Evolutionary conservation across 2,113 vertebrate genomes (phyloP).

Genomic region (Daubentonia madagascariensis): DNA sequence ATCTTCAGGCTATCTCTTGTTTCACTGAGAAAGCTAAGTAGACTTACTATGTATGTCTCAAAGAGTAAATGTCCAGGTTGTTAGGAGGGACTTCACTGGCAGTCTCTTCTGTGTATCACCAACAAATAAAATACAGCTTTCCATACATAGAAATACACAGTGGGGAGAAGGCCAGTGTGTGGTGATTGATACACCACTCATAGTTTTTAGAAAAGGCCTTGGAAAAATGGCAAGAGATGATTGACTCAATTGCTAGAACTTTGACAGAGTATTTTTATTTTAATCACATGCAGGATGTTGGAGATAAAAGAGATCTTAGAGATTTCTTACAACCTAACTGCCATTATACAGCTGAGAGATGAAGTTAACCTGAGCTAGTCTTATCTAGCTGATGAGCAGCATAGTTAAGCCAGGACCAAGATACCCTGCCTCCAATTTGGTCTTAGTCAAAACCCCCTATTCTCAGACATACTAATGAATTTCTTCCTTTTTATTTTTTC

Average conservation of each 20-base stretch:
- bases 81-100: background rate
- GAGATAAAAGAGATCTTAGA: background rate
- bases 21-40: background rate
- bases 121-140: background rate
- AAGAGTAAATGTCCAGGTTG: background rate
- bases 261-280: background rate
- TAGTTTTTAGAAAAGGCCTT: background rate
- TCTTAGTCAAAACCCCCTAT: background rate
- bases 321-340: background rate
- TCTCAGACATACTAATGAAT: background rate
- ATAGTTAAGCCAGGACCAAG: background rate
- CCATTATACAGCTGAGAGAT: background rate
- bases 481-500: background rate
- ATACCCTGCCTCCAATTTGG: background rate
- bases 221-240: background rate
- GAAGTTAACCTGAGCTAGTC: background rate
- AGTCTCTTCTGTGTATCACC: background rate
- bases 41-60: background rate
- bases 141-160: background rate
- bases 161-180: background rate
- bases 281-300: background rate
- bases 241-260: background rate
- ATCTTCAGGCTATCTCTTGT: background rate
- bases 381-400: background rate
- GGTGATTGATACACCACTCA: background rate